Evolutionary conservation across 2,888 invertebrate genomes (phyloP), one percentile per base, ranked within the genome.

Genomic region (Melikaiella ostensackeni): DNA sequence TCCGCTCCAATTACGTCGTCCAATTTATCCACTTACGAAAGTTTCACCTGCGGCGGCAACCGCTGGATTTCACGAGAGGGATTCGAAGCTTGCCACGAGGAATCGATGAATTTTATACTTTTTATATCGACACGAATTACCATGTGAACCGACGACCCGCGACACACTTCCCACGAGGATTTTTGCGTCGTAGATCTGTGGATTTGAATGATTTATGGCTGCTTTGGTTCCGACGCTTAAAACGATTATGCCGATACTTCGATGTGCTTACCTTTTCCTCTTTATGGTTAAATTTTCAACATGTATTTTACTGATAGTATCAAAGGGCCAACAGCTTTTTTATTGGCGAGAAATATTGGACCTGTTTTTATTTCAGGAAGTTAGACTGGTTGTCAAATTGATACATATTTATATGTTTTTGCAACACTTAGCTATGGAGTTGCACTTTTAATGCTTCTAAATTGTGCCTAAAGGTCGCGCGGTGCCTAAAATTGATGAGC

Each of bases 1-100:
- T 73, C 81, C 80, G 66, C 82, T 83, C 83, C 85, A 86, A 86
- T 86, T 86, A 84, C 82, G 81, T 82, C 83, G 81, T 86, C 79
- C 85, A 86, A 86, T 86, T 86, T 86, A 86, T 86, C 82, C 82
- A 82, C 81, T 83, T 81, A 85, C 82, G 79, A 83, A 84, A 85
- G 84, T 85, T 83, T 74, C 78, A 77, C 81, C 73, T 33, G 77
- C 80, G 42, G 77, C 61, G 27, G 64, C 64, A 38, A 27, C 38
- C 82, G 78, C 83, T 77, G 79, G 74, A 82, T 81, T 80, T 82
- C 79, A 79, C 74, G 77, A 75, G 77, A 76, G 79, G 81, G 82
- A 75, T 62, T 75, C 77, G 35, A 74, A 74, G 73, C 75, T 59
- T 70, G 62, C 77, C 33, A 75, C 74, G 35, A 70, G n/a, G 27